These are phyloP conservation scores for Sterna hirundo DNA, from an alignment of 2,113 vertebrate genomes.

Conservation along the genomic window DNA sequence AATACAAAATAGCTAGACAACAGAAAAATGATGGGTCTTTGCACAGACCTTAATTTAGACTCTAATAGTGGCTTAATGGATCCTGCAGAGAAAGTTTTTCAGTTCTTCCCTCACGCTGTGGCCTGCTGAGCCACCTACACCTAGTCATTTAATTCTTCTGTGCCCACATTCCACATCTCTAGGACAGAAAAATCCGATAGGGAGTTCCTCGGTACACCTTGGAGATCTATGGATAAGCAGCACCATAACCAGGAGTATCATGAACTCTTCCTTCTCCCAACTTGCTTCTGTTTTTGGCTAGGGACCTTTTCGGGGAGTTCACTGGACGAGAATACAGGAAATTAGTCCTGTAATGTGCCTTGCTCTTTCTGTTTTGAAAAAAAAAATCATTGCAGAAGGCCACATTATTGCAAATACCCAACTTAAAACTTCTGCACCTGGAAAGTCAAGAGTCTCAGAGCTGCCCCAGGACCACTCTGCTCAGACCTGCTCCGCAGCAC, in stretches of 20 bases:
- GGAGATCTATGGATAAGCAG: not conserved
- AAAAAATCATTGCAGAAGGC: not conserved
- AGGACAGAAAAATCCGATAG: not conserved
- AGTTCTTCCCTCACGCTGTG: not conserved
- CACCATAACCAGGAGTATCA: rapidly evolving
- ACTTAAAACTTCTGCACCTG: not conserved
- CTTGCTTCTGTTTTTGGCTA: not conserved
- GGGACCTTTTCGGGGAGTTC: not conserved
- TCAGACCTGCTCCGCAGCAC: not conserved
- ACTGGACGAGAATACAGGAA: not conserved
- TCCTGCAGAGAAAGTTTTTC: not conserved
- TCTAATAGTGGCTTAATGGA: not conserved
- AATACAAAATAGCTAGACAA: not conserved
- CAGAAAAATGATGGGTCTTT: not conserved
- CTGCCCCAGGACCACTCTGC: not conserved
- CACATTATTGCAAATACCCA: not conserved
- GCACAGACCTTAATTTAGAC: not conserved
- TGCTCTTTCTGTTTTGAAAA: not conserved
- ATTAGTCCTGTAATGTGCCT: not conserved
- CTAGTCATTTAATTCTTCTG: not conserved
- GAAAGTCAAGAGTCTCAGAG: not conserved
- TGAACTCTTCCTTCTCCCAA: not conserved
- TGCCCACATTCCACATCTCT: not conserved
- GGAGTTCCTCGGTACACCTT: not conserved
- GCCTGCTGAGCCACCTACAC: not conserved